These are phyloP conservation scores for Psilopogon haemacephalus DNA, from an alignment of 2,113 vertebrate species.

Conservation along the genomic window DNA sequence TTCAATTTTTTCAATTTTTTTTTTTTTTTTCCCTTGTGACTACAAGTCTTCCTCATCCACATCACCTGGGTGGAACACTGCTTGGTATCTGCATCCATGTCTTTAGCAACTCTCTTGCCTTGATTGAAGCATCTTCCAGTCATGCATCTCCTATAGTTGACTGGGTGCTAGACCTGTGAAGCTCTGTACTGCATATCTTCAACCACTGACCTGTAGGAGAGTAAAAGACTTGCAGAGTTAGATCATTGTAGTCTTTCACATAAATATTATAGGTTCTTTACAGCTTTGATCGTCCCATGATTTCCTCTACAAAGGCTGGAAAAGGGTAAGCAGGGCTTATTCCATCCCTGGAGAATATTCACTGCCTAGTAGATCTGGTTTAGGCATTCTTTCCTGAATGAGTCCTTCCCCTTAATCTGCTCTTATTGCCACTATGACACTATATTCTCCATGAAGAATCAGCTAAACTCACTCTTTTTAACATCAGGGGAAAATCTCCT, in stretches of 20 bases:
- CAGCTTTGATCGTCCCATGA: neutral
- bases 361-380: neutral
- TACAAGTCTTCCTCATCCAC: neutral
- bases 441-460: neutral
- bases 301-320: neutral
- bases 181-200: neutral
- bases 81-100: neutral
- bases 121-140: neutral
- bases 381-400: neutral
- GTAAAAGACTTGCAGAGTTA: neutral
- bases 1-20: neutral
- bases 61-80: neutral
- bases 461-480: neutral
- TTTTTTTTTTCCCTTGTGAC: neutral
- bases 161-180: neutral
- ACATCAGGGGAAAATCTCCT: neutral
- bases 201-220: neutral
- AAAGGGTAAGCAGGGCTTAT: neutral
- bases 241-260: neutral
- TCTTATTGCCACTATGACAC: neutral
- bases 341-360: neutral
- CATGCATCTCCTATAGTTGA: neutral
- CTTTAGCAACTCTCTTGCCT: neutral
- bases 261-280: neutral
- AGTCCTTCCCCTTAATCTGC: neutral